Percentiles rank a stretch among this genome's conserved stretches.
Conservation (phyloP, 2,113 vertebrate species). For the Tichodroma muraria region DNA sequence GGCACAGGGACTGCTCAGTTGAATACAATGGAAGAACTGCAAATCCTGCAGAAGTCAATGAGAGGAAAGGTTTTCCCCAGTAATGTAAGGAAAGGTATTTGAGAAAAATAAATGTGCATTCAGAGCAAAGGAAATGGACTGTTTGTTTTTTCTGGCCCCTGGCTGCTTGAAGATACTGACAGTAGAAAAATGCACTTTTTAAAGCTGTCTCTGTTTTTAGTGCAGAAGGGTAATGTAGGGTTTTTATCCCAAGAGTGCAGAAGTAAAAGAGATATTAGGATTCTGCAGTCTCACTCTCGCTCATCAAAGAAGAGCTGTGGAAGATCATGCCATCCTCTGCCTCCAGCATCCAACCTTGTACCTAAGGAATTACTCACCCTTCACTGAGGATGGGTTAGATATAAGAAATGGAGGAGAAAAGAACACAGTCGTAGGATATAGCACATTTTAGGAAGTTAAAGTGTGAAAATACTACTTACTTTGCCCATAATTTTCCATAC, state of each 20-base stretch:
- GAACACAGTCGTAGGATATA: not conserved
- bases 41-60: not conserved
- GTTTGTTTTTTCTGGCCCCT: not conserved
- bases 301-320: not conserved
- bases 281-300: not conserved
- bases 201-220: not conserved
- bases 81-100: not conserved
- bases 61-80: not conserved
- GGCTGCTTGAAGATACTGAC: not conserved
- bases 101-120: not conserved
- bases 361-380: constrained; percentile 30
- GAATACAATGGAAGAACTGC: not conserved
- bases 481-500: constrained; percentile 3
- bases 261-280: not conserved
- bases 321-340: not conserved
- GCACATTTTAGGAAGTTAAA: not conserved
- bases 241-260: not conserved
- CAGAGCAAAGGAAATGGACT: not conserved
- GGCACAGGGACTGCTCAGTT: not conserved
- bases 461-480: constrained; percentile 5
- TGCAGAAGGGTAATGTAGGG: not conserved
- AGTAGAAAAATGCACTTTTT: not conserved
- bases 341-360: not conserved
- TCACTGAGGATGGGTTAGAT: constrained; percentile 8
- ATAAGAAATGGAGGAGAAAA: constrained; percentile 17